phyloP scores from a whole-genome alignment of 2,797 vertebrate genomes.

The Molossus molossus region DNA sequence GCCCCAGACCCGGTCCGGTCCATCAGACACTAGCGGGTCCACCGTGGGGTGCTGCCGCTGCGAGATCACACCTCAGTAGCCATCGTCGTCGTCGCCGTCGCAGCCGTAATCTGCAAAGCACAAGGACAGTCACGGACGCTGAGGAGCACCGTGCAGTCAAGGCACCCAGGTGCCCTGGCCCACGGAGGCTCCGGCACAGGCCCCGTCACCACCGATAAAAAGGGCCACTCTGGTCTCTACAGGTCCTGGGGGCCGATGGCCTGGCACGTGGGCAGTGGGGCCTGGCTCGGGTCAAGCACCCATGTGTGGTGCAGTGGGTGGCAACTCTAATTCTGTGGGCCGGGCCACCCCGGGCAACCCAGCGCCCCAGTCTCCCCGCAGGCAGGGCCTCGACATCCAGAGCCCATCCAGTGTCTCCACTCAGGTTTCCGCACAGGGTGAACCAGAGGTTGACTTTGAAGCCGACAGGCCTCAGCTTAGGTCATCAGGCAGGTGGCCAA shows the following conservation, averaged over 20 bases:
- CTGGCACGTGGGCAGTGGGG: neutral
- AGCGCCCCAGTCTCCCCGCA: accelerated
- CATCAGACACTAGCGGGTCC: neutral
- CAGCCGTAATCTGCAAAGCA: conserved; percentile 94
- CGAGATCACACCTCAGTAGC: conserved; percentile 86
- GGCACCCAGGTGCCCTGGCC: accelerated
- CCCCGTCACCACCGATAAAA: accelerated
- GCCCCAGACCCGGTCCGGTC: neutral
- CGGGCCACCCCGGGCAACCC: accelerated
- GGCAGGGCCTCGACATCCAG: neutral
- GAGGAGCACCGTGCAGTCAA: neutral
- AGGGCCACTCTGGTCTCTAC: neutral
- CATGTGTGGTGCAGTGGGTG: accelerated
- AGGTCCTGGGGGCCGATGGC: neutral
- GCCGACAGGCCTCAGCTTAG: neutral
- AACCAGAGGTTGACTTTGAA: neutral
- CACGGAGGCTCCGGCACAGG: too few species aligned
- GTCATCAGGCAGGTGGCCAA: accelerated
- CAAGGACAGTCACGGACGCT: neutral
- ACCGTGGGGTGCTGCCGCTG: accelerated
- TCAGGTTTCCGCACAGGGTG: neutral
- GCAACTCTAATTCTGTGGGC: neutral
- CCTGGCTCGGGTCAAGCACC: too few species aligned
- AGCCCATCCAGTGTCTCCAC: too few species aligned
- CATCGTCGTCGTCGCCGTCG: conserved; percentile 94